These are phyloP conservation scores for Vanessa tameamea DNA, from an alignment of 1,140 invertebrate genomes.

Conservation along the genomic window DNA sequence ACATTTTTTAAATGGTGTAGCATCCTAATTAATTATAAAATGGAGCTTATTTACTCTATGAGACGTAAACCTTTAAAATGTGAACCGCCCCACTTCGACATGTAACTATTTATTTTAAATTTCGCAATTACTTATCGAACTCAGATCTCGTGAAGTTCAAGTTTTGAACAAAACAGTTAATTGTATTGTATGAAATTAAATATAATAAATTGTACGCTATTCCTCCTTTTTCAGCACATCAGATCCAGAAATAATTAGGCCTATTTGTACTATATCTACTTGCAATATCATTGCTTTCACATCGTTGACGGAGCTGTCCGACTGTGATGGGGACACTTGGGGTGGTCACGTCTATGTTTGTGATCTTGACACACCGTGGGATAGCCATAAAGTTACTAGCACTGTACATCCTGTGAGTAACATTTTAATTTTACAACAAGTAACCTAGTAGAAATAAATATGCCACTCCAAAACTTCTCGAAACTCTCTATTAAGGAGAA, in stretches of 20 bases:
- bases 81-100: constrained; percentile 79
- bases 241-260: constrained; percentile 79
- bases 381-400: constrained; percentile 85
- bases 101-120: constrained; percentile 53
- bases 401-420: constrained; percentile 66
- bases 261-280: constrained; percentile 87
- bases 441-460: no score
- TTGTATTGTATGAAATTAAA: no score
- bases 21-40: constrained; percentile 38
- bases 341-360: constrained; percentile 92
- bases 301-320: constrained; percentile 85
- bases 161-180: no score
- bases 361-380: constrained; percentile 93
- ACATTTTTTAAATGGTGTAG: not conserved
- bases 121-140: no score
- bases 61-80: constrained; percentile 80
- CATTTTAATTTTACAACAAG: not conserved
- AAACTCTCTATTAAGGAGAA: no score
- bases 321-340: constrained; percentile 84
- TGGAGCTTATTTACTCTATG: constrained; percentile 82
- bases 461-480: no score
- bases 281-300: constrained; percentile 91
- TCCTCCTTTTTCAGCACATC: constrained; percentile 48
- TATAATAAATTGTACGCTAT: not conserved
- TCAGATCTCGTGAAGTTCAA: no score